phyloP scores from a whole-genome alignment of 1,140 invertebrate genomes.

The Teleogryllus occipitalis region DNA sequence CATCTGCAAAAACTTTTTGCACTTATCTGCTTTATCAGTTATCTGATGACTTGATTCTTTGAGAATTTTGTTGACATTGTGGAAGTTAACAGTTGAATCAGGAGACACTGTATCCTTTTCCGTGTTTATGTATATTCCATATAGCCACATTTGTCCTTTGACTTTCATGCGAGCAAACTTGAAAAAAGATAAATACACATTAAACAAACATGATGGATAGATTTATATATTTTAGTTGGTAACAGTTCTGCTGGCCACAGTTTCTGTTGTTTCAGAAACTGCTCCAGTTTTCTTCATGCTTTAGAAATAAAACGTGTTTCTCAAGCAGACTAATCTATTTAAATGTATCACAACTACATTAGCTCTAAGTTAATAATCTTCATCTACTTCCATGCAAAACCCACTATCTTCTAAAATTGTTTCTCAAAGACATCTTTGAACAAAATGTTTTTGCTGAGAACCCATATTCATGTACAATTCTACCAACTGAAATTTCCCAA shows the following conservation, averaged over 20 bases:
- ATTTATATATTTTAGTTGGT: background rate
- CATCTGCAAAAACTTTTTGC: conserved; percentile 19
- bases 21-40: conserved; percentile 28
- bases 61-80: conserved; percentile 27
- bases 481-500: too few species aligned
- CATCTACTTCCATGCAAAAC: too few species aligned
- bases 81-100: conserved; percentile 19
- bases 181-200: conserved; percentile 22
- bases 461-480: too few species aligned
- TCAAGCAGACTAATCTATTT: too few species aligned
- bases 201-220: background rate
- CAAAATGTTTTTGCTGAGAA: too few species aligned
- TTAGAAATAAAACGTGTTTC: background rate
- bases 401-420: too few species aligned
- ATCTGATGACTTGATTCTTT: conserved; percentile 32
- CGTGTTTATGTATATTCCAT: conserved; percentile 36
- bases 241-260: background rate
- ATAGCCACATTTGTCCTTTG: conserved; percentile 37
- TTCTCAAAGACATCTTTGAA: too few species aligned
- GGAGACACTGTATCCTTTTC: conserved; percentile 27
- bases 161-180: conserved; percentile 39
- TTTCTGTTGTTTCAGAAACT: background rate
- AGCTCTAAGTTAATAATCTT: too few species aligned
- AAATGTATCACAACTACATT: too few species aligned
- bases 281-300: too few species aligned